Evolutionary conservation across 2,888 invertebrate genomes (phyloP).

Genomic region (Pycnomerus fuliginosus): DNA sequence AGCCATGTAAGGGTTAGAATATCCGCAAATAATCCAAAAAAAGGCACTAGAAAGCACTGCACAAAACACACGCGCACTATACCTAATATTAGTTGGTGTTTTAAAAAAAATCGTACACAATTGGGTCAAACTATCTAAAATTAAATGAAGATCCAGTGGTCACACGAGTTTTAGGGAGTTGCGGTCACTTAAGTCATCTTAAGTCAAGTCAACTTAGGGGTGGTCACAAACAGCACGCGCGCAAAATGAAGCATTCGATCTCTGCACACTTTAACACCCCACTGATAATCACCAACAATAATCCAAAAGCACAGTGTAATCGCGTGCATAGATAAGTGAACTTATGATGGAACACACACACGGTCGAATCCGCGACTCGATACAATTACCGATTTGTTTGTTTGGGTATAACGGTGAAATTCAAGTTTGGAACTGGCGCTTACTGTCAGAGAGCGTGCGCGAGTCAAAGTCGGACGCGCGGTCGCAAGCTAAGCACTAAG

Average conservation of each 20-base stretch:
- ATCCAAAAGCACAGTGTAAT: conserved; percentile 2
- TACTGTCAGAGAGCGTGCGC: conserved; percentile 25
- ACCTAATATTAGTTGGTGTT: conserved; percentile 1
- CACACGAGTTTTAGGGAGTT: too few species aligned
- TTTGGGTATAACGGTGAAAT: conserved; percentile 32
- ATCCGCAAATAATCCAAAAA: conserved; percentile 21
- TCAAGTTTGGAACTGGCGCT: conserved; percentile 30
- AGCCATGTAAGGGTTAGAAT: conserved; percentile 12
- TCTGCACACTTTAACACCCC: conserved; percentile 1
- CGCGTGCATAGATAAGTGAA: conserved; percentile 4
- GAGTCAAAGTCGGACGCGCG: conserved; percentile 30
- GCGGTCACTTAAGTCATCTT: too few species aligned
- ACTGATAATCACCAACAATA: conserved; percentile 1
- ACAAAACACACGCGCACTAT: conserved; percentile 7
- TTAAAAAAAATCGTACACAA: conserved; percentile 18
- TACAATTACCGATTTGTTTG: conserved; percentile 27
- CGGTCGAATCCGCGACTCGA: conserved; percentile 9
- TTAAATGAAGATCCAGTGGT: conserved; percentile 4
- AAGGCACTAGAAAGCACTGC: conserved; percentile 19
- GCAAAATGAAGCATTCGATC: too few species aligned
- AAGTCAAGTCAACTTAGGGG: conserved; percentile 12
- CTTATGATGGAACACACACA: not conserved
- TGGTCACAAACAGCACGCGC: too few species aligned
- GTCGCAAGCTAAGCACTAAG: conserved; percentile 28
- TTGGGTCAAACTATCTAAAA: conserved; percentile 16